These are phyloP conservation scores for Scytalopus superciliaris DNA, from an alignment of 2,113 vertebrate species.

Conservation along the genomic window DNA sequence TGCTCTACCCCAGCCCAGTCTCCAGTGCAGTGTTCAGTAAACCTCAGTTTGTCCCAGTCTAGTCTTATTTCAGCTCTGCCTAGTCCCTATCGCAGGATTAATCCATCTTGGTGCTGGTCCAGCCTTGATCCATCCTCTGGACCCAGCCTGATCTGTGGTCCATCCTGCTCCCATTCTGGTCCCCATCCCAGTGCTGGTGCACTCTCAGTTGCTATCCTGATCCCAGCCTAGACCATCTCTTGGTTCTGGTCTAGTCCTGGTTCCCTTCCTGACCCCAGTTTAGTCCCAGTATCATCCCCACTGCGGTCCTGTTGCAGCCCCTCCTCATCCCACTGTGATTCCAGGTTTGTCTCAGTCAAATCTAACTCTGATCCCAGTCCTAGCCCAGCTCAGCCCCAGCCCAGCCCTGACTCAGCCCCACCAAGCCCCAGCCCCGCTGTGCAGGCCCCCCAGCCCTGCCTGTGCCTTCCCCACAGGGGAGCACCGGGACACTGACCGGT, in stretches of 20 bases:
- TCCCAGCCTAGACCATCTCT: background rate
- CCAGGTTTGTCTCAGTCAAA: rapidly evolving
- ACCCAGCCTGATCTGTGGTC: background rate
- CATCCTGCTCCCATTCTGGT: background rate
- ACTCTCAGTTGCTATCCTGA: background rate
- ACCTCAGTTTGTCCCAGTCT: background rate
- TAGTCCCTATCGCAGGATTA: no score
- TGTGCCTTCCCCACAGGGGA: conserved; percentile 73
- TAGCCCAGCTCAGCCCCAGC: background rate
- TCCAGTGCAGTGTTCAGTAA: no score
- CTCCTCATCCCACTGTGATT: background rate
- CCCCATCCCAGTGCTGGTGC: background rate
- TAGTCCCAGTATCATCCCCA: background rate
- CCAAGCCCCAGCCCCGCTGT: background rate
- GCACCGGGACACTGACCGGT: conserved; percentile 81
- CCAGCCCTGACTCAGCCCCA: background rate
- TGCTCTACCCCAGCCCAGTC: background rate
- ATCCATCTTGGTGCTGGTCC: background rate
- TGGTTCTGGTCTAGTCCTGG: no score
- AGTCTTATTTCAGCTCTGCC: background rate
- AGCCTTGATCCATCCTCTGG: background rate
- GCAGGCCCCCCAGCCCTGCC: background rate
- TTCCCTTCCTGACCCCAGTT: background rate
- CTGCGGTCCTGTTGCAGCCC: no score
- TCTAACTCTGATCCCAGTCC: background rate